Evolutionary conservation across 2,888 invertebrate genomes (phyloP).

Genomic region (Gnatocerus cornutus): DNA sequence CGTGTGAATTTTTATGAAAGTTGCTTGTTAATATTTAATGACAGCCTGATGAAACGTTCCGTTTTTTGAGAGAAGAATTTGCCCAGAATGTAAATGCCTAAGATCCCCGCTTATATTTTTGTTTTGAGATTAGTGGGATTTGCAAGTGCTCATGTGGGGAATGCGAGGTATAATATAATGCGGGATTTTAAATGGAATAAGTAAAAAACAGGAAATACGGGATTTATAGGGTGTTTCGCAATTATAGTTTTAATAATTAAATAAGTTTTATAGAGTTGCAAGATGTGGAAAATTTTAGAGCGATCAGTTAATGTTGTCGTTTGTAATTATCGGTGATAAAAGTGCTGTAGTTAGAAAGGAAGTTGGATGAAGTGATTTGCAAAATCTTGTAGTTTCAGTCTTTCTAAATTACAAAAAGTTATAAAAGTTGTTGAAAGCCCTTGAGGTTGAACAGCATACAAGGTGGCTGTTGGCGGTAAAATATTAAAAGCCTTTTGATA

Average conservation of each 20-base stretch:
- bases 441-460: constrained; percentile 56
- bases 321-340: constrained; percentile 34
- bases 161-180: constrained; percentile 11
- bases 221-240: background rate
- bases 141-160: constrained; percentile 21
- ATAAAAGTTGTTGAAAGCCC: constrained; percentile 56
- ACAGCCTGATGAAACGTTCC: no score
- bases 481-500: constrained; percentile 63
- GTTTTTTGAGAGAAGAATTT: no score
- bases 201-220: constrained; percentile 4
- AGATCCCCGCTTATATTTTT: constrained; percentile 9
- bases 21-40: no score
- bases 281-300: constrained; percentile 14
- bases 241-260: constrained; percentile 16
- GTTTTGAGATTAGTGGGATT: constrained; percentile 17
- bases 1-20: no score
- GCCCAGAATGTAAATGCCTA: background rate
- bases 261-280: constrained; percentile 3
- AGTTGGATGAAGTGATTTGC: constrained; percentile 42
- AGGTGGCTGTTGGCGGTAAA: constrained; percentile 57
- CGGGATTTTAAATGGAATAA: constrained; percentile 7
- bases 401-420: constrained; percentile 56
- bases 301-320: constrained; percentile 17
- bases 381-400: constrained; percentile 48
- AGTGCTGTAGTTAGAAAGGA: constrained; percentile 25